Evolutionary conservation across 2,113 vertebrate species (phyloP).

Genomic region (Columba janthina): DNA sequence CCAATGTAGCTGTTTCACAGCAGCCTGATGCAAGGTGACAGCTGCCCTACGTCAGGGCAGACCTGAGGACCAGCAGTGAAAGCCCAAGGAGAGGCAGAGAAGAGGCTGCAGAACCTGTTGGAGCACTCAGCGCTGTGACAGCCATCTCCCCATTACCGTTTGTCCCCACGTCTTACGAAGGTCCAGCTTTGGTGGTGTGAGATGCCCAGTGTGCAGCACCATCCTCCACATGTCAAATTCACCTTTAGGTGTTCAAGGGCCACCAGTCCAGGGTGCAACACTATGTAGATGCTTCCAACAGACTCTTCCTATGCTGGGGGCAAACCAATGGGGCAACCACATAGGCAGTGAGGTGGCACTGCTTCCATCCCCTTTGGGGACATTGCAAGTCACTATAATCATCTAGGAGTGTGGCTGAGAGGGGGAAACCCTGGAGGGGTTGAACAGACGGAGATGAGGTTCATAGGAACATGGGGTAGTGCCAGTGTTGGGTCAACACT

Average conservation of each 20-base stretch:
- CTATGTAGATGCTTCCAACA: background rate
- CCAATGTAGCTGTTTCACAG: background rate
- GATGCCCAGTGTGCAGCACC: background rate
- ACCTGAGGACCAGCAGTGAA: background rate
- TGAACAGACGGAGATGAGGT: too few relatives aligned
- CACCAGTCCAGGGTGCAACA: background rate
- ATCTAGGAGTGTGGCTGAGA: background rate
- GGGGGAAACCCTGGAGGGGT: too few relatives aligned
- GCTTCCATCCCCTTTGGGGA: background rate
- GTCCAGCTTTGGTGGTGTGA: background rate
- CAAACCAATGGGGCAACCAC: background rate
- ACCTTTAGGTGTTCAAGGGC: background rate
- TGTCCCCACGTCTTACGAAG: background rate
- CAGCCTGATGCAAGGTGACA: background rate
- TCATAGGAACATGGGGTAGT: too few relatives aligned
- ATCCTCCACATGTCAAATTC: background rate
- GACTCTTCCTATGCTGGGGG: background rate
- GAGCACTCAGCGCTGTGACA: background rate
- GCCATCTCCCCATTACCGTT: background rate
- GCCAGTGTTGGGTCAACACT: too few relatives aligned
- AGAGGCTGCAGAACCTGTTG: background rate
- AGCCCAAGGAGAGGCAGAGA: background rate
- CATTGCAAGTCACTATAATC: fast-evolving
- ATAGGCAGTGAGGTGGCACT: fast-evolving
- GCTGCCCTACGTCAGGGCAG: background rate